A percentile compares a stretch with the other conserved stretches of the same genome.
Conservation (phyloP, 2,888 invertebrate genomes). For the Branchinecta sandiegonensis region DNA sequence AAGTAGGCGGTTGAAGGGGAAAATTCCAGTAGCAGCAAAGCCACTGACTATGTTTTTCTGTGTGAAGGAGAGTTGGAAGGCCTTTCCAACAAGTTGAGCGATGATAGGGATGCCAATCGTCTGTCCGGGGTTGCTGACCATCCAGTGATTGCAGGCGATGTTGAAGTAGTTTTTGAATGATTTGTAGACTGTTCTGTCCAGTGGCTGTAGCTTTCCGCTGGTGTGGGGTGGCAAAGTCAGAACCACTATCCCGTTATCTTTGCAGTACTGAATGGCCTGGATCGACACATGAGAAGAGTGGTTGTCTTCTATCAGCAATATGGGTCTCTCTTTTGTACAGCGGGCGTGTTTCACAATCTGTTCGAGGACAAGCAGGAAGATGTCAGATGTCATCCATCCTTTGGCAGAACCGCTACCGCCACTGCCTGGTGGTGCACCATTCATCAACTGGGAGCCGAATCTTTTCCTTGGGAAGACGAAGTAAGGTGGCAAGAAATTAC, state of each 20-base stretch:
- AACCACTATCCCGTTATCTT: constrained; percentile 34
- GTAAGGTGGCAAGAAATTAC: constrained; percentile 28
- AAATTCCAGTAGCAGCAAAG: constrained; percentile 31
- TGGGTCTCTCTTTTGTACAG: constrained; percentile 14
- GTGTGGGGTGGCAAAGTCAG: constrained; percentile 35
- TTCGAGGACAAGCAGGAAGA: constrained; percentile 27
- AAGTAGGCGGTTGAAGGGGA: constrained; percentile 31
- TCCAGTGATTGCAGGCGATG: constrained; percentile 32
- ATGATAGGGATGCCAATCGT: constrained; percentile 35
- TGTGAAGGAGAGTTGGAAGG: constrained; percentile 32
- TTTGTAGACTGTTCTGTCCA: constrained; percentile 30
- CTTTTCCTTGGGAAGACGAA: constrained; percentile 30
- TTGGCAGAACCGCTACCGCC: constrained; percentile 25
- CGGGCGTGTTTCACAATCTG: constrained; percentile 25
- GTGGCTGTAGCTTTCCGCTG: constrained; percentile 34
- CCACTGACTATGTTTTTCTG: constrained; percentile 33
- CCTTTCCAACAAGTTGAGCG: constrained; percentile 31
- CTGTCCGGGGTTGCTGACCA: constrained; percentile 33
- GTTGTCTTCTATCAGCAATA: constrained; percentile 28
- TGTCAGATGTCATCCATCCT: constrained; percentile 28
- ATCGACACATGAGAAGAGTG: constrained; percentile 29
- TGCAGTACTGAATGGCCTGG: constrained; percentile 29
- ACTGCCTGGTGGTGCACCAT: constrained; percentile 27
- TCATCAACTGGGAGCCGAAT: constrained; percentile 25
- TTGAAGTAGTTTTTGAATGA: constrained; percentile 31